Evolutionary conservation across 2,888 invertebrate species (phyloP).

Genomic region (Metallyticus violacea): DNA sequence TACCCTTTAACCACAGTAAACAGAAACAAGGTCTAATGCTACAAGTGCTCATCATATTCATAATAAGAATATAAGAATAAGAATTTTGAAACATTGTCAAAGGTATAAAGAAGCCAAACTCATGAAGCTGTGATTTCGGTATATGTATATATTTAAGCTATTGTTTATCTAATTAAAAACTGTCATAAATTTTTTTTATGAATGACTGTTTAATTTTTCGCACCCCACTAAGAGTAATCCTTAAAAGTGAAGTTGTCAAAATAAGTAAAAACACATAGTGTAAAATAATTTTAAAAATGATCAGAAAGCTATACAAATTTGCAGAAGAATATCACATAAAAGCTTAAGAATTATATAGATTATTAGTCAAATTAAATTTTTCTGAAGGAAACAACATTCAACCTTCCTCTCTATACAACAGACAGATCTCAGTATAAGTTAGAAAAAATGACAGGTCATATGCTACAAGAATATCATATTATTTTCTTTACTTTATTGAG

Average conservation of each 20-base stretch:
- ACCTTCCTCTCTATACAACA: background rate
- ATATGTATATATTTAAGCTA: background rate
- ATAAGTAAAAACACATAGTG: background rate
- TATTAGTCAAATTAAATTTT: background rate
- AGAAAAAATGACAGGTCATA: constrained; percentile 4
- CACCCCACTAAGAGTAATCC: background rate
- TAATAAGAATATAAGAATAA: background rate
- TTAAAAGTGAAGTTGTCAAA: background rate
- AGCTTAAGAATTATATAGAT: background rate
- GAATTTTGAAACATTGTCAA: background rate
- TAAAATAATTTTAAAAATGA: background rate
- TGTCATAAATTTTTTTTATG: background rate
- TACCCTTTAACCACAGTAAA: background rate
- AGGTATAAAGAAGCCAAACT: background rate
- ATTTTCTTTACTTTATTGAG: background rate
- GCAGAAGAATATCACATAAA: background rate
- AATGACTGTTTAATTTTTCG: background rate
- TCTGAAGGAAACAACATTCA: background rate
- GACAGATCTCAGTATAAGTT: background rate
- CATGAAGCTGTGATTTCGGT: background rate
- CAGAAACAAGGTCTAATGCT: background rate
- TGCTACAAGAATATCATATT: constrained; percentile 9
- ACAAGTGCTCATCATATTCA: background rate
- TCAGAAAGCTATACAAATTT: background rate
- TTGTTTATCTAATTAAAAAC: background rate